Evolutionary conservation across 2,888 invertebrate species (phyloP).

Genomic region (Labia minor): DNA sequence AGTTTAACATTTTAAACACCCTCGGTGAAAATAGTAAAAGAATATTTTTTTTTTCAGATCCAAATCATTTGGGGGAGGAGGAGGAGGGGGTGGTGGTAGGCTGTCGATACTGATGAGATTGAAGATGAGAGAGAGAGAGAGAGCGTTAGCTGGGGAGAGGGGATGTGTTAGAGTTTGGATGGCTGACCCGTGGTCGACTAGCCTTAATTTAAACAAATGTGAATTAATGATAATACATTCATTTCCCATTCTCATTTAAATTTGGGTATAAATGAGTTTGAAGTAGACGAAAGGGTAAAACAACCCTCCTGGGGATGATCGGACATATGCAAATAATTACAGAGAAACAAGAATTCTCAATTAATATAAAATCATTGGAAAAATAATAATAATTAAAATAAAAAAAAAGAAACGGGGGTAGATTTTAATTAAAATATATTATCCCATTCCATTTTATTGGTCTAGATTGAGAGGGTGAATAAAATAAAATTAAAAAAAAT

Average conservation of each 20-base stretch:
- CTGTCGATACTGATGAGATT: no score
- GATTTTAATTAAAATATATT: no score
- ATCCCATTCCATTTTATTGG: no score
- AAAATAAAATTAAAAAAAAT: no score
- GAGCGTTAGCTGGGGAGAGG: neutral
- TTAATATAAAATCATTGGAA: constrained; percentile 3
- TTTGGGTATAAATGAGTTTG: constrained; percentile 7
- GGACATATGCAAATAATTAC: neutral
- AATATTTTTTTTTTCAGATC: no score
- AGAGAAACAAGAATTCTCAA: constrained; percentile 13
- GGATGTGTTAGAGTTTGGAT: neutral
- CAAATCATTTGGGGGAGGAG: no score
- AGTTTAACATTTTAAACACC: neutral
- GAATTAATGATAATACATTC: constrained; percentile 13
- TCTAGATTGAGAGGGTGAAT: no score
- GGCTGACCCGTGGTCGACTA: neutral
- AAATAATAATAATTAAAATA: neutral
- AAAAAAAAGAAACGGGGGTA: no score
- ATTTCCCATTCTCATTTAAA: neutral
- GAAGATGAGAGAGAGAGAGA: no score
- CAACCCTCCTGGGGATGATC: neutral
- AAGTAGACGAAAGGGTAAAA: neutral
- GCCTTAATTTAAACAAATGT: constrained; percentile 2
- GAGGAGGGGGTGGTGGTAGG: no score
- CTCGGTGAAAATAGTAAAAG: no score